Conservation (phyloP, 53 echinoderm and acorn worm species). For the Holothuria leucospilota region DNA sequence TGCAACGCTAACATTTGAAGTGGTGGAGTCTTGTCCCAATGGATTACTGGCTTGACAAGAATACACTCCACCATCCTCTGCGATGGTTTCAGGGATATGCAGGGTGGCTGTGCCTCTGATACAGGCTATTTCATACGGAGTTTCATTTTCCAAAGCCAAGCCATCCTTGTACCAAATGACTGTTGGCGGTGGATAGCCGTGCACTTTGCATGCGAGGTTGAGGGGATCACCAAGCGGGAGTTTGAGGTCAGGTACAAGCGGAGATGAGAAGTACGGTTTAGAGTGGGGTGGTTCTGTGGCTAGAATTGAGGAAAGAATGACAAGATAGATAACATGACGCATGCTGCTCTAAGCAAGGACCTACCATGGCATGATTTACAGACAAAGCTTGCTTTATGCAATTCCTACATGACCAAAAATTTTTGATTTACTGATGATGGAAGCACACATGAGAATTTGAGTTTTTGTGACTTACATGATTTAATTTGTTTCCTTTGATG, state of each 20-base stretch:
- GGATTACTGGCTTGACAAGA: slow-evolving; percentile 76
- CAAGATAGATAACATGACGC: neutral
- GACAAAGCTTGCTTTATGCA: too few relatives aligned
- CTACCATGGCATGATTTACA: too few relatives aligned
- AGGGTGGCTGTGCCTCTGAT: slow-evolving; percentile 69
- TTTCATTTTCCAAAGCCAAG: slow-evolving; percentile 61
- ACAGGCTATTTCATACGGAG: slow-evolving; percentile 77
- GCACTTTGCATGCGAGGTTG: slow-evolving; percentile 63
- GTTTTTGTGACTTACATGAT: too few relatives aligned
- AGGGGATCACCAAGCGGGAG: slow-evolving; percentile 64
- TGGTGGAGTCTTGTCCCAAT: slow-evolving; percentile 75
- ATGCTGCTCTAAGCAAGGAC: too few relatives aligned
- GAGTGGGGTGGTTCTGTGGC: slow-evolving; percentile 37
- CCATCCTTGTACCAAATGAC: slow-evolving; percentile 95
- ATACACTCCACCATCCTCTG: slow-evolving; percentile 84
- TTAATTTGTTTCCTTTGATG: too few relatives aligned
- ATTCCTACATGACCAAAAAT: too few relatives aligned
- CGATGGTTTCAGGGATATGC: slow-evolving; percentile 64
- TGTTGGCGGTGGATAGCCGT: slow-evolving; percentile 60
- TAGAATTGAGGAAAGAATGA: slow-evolving; percentile 46
- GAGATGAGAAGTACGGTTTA: slow-evolving; percentile 42
- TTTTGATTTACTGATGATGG: too few relatives aligned
- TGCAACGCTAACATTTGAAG: slow-evolving; percentile 72
- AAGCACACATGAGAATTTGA: too few relatives aligned
- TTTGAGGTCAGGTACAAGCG: slow-evolving; percentile 41